Evolutionary conservation across 2,888 invertebrate species (phyloP).

Genomic region (Cheilosia vernalis): DNA sequence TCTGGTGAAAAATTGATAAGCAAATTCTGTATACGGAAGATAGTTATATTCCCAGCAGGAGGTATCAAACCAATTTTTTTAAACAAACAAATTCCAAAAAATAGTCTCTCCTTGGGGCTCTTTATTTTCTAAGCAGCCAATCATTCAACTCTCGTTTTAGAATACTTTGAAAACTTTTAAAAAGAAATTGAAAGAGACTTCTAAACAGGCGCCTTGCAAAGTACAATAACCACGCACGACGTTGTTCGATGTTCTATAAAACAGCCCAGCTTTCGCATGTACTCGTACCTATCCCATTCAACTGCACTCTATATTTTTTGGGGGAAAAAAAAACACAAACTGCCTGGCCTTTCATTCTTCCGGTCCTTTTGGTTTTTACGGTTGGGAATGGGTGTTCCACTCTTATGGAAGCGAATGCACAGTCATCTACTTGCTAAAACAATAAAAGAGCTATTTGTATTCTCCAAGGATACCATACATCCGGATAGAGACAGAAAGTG

Average conservation of each 20-base stretch:
- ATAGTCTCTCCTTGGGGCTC: too few species aligned
- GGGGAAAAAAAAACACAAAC: not conserved
- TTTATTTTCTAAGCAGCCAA: too few species aligned
- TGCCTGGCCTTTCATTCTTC: slow-evolving; percentile 29
- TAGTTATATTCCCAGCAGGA: too few species aligned
- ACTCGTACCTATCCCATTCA: not conserved
- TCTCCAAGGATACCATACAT: slow-evolving; percentile 49
- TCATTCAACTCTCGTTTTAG: too few species aligned
- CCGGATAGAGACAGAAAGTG: slow-evolving; percentile 17
- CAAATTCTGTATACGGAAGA: too few species aligned
- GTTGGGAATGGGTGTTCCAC: not conserved
- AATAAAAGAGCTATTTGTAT: slow-evolving; percentile 56
- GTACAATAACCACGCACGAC: not conserved
- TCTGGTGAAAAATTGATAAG: too few species aligned
- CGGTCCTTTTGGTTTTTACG: slow-evolving; percentile 22
- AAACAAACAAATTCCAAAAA: too few species aligned
- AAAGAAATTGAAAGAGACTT: too few species aligned
- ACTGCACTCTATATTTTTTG: not conserved
- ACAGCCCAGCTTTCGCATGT: not conserved
- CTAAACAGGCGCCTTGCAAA: not conserved
- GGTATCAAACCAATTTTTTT: too few species aligned
- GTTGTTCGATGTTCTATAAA: not conserved
- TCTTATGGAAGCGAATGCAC: slow-evolving; percentile 19
- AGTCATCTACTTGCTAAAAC: slow-evolving; percentile 20
- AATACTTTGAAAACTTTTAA: too few species aligned